Conservation (phyloP, 2,113 vertebrate genomes). For the Felis chaus region DNA sequence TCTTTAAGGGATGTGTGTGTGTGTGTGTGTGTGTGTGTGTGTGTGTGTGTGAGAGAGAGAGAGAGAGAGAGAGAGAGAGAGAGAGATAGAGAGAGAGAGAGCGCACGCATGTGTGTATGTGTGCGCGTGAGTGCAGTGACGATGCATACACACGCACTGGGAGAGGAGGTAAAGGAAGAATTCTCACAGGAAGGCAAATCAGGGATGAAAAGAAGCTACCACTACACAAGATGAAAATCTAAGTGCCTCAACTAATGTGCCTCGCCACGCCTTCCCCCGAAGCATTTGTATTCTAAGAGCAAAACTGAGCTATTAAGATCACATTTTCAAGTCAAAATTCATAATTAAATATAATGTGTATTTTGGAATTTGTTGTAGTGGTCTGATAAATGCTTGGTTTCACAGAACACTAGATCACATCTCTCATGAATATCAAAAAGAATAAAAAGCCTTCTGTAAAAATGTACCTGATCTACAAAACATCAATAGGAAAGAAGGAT, state of each 20-base stretch:
- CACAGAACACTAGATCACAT: neutral
- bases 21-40: neutral
- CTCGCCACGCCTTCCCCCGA: neutral
- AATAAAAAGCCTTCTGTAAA: conserved; percentile 15
- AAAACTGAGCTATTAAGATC: neutral
- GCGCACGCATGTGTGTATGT: neutral
- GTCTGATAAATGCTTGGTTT: conserved; percentile 22
- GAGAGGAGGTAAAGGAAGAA: neutral
- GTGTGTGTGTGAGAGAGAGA: no score
- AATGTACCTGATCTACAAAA: neutral
- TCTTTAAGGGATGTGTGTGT: neutral
- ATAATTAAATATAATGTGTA: conserved; percentile 22
- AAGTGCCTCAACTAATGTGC: neutral
- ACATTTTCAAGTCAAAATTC: conserved; percentile 32
- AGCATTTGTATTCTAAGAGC: neutral
- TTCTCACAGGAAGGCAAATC: neutral
- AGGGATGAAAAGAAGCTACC: conserved; percentile 1
- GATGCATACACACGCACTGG: neutral
- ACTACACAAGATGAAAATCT: neutral
- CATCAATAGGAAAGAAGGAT: conserved; percentile 16
- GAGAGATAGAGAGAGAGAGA: neutral
- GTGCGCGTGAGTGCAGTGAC: no score
- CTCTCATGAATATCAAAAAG: neutral
- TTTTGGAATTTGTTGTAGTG: conserved; percentile 26
- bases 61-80: neutral